These are phyloP conservation scores for Zosterops hypoxanthus DNA, from an alignment of 2,113 vertebrate genomes.

Conservation along the genomic window DNA sequence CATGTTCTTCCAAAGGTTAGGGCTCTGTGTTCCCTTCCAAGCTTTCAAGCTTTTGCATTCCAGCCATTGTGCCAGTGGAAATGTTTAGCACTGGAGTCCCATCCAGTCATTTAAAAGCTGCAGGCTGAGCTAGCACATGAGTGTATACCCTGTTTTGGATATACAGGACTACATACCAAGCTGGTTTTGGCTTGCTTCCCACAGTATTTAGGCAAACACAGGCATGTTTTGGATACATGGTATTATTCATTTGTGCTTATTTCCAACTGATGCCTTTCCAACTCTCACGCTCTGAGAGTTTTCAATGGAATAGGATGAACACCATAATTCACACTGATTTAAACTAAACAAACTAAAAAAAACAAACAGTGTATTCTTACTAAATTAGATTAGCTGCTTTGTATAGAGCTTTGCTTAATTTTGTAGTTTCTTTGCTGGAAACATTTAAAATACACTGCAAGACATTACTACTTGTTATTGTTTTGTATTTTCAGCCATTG, in stretches of 20 bases:
- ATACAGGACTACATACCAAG: background rate
- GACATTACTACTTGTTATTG: slow-evolving; percentile 2
- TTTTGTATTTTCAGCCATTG: background rate
- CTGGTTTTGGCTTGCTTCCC: slow-evolving; percentile 5
- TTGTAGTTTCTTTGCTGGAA: slow-evolving; percentile 6
- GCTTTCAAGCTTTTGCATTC: background rate
- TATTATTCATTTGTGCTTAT: background rate
- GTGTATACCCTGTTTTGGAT: background rate
- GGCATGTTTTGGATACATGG: background rate
- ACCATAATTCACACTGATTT: slow-evolving; percentile 3
- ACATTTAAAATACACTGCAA: background rate
- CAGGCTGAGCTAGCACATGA: background rate
- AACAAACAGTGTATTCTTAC: background rate
- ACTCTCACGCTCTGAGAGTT: background rate
- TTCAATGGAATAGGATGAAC: slow-evolving; percentile 18
- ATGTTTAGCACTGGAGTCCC: background rate
- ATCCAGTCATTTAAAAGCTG: background rate
- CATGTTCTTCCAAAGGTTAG: background rate
- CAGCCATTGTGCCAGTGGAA: slow-evolving; percentile 32
- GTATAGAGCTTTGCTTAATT: background rate
- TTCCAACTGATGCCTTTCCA: background rate
- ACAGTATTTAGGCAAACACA: background rate
- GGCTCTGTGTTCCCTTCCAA: background rate
- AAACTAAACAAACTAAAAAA: background rate
- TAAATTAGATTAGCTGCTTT: background rate